Base-by-base conservation (phyloP, 2,113 vertebrate genomes). In the Tringa solitaria region DNA sequence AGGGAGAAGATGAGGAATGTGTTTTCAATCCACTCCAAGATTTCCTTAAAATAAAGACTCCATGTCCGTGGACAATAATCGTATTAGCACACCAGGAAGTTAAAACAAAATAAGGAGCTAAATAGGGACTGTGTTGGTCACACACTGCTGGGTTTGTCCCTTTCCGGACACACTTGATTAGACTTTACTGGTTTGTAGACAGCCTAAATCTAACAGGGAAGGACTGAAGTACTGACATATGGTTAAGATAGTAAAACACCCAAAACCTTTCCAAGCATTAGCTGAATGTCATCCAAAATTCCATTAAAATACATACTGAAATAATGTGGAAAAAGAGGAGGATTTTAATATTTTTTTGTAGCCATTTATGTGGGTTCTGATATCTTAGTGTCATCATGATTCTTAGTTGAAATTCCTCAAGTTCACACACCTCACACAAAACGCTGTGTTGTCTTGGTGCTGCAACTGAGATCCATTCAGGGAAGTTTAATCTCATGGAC, bases 201-300 rank as follows among this genome's bases (percentile, higher is more conserved):
- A 83, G 33, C 19, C 54, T 90, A 56, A 94, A 87, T 81, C 67
- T 76, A 81, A 60, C 37, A 69, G 64, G 69, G 83, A 80, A 87
- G n/a, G 65, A 23, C 63, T 92, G 78, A 75, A 95, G 37, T 84
- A 90, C 73, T 87, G 89, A 92, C 96, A 96, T 97, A 92, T 96
- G 96, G 89, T 87, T 90, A 85, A 91, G 91, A 94, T 37, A 97
- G 90, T 90, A 96, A 95, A 96, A 78, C 74, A 95, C 87, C 48
- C 76, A 32, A 94, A 96, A 41, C 43, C 61, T 79, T 91, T 96
- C 88, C 94, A 97, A 95, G 88, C 57, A 23, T 88, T 85, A 83
- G 73, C 87, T 96, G 97, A 96, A 91, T 13, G 64, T 41, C n/a
- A 77, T 97, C 93, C 95, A 97, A 95, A 93, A 94, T 84, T 87